Evolutionary conservation across 2,113 vertebrate genomes (phyloP).

Genomic region (Chlamydotis undulata): DNA sequence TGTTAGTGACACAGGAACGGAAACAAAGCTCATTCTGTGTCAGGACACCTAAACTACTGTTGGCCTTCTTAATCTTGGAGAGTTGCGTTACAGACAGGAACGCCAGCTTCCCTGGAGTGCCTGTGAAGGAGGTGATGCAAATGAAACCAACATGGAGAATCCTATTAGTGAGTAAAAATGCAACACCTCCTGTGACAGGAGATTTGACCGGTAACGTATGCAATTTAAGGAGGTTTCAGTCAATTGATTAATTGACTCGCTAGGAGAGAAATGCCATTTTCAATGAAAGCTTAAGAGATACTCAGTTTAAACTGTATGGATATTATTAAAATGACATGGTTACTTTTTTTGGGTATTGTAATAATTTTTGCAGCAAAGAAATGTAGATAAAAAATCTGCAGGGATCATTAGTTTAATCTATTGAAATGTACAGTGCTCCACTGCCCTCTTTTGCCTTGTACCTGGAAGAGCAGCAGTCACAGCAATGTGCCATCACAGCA

Average conservation of each 20-base stretch:
- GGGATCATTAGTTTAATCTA: background rate
- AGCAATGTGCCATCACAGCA: background rate
- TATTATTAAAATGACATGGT: background rate
- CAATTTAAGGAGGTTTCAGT: background rate
- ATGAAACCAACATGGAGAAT: background rate
- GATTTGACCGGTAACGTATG: background rate
- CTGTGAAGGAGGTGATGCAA: background rate
- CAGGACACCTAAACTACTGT: background rate
- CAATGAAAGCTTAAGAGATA: background rate
- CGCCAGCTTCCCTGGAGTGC: background rate
- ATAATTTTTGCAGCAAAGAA: background rate
- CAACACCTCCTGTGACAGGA: background rate
- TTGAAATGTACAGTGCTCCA: slow-evolving; percentile 14
- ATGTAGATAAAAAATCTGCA: background rate
- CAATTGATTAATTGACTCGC: background rate
- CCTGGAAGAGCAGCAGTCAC: slow-evolving; percentile 31
- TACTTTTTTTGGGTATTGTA: background rate
- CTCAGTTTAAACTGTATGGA: background rate
- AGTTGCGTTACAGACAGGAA: background rate
- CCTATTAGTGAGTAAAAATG: background rate
- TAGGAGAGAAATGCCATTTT: background rate
- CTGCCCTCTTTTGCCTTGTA: slow-evolving; percentile 59
- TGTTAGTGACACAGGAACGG: background rate
- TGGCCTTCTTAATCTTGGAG: background rate
- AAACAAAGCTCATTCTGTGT: background rate